These are phyloP conservation scores for Cryptoblepharus egeriae DNA, from an alignment of 2,797 vertebrate species.

Conservation along the genomic window DNA sequence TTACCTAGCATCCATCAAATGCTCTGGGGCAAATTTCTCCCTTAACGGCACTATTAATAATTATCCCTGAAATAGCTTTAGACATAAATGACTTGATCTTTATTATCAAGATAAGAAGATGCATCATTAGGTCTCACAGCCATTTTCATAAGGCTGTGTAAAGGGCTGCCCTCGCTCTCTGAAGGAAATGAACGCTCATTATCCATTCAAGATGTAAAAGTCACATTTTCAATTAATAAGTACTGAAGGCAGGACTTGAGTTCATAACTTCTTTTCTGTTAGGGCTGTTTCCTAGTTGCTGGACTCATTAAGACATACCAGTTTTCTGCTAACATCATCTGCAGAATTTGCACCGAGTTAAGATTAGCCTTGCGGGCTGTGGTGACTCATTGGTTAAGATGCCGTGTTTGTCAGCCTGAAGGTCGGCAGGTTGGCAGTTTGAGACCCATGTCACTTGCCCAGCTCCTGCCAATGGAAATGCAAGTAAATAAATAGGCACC, in stretches of 20 bases:
- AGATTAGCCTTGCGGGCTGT: not conserved
- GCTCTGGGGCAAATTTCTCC: constrained; percentile 62
- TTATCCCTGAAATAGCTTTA: constrained; percentile 55
- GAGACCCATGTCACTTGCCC: too few species aligned
- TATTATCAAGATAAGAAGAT: constrained; percentile 38
- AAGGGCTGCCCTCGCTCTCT: constrained; percentile 33
- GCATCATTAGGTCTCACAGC: constrained; percentile 62
- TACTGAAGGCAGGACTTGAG: not conserved
- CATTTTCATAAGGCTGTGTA: constrained; percentile 39
- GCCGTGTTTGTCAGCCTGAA: too few species aligned
- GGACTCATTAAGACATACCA: constrained; percentile 3
- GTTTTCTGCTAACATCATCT: not conserved
- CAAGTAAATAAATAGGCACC: too few species aligned
- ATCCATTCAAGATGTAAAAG: constrained; percentile 56
- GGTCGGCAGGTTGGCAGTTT: too few species aligned
- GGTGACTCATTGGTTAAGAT: too few species aligned
- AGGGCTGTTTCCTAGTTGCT: not conserved
- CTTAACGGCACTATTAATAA: constrained; percentile 69
- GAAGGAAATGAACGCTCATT: constrained; percentile 47
- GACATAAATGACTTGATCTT: constrained; percentile 58
- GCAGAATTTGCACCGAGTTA: not conserved
- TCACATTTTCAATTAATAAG: constrained; percentile 49
- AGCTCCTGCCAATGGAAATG: too few species aligned
- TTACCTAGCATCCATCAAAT: constrained; percentile 16
- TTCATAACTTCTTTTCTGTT: constrained; percentile 16